A percentile compares a stretch with the other conserved stretches of the same genome.
These are phyloP conservation scores for Limonius californicus DNA, from an alignment of 1,140 invertebrate species.

Conservation along the genomic window DNA sequence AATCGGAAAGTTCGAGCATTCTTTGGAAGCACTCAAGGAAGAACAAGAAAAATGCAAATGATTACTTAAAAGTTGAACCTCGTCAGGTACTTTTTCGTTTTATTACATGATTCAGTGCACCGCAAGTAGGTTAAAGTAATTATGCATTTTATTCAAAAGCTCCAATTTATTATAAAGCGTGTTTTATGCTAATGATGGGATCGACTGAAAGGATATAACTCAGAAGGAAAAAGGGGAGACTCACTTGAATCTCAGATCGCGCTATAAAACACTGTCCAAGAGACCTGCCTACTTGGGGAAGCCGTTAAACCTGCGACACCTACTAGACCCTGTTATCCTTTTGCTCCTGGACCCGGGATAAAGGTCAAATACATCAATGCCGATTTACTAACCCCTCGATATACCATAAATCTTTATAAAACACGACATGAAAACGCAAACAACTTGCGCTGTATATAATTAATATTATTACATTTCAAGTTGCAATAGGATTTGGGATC, in stretches of 20 bases:
- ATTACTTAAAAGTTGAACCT: constrained; percentile 28
- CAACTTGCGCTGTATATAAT: too few species aligned
- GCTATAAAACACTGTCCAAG: constrained; percentile 21
- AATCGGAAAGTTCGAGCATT: constrained; percentile 10
- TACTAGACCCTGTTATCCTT: constrained; percentile 13
- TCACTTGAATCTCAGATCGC: constrained; percentile 18
- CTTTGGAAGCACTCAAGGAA: constrained; percentile 11
- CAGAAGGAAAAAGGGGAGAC: constrained; percentile 25
- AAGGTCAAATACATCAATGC: constrained; percentile 10
- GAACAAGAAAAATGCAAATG: constrained; percentile 33
- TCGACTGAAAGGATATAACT: constrained; percentile 35
- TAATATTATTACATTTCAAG: too few species aligned
- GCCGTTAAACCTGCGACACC: constrained; percentile 7
- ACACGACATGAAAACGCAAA: too few species aligned
- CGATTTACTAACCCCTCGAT: not conserved
- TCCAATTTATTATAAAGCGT: constrained; percentile 30
- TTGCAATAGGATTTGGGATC: too few species aligned
- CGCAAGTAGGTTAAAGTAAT: constrained; percentile 42
- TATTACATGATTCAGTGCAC: constrained; percentile 29
- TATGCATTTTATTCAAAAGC: constrained; percentile 41
- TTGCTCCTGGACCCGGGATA: not conserved
- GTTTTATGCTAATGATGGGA: constrained; percentile 41
- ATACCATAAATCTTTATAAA: constrained; percentile 8
- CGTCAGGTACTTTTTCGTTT: constrained; percentile 36
- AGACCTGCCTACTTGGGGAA: constrained; percentile 11